Conservation (phyloP, 2,113 vertebrate genomes). For the Catharus bicknelli region DNA sequence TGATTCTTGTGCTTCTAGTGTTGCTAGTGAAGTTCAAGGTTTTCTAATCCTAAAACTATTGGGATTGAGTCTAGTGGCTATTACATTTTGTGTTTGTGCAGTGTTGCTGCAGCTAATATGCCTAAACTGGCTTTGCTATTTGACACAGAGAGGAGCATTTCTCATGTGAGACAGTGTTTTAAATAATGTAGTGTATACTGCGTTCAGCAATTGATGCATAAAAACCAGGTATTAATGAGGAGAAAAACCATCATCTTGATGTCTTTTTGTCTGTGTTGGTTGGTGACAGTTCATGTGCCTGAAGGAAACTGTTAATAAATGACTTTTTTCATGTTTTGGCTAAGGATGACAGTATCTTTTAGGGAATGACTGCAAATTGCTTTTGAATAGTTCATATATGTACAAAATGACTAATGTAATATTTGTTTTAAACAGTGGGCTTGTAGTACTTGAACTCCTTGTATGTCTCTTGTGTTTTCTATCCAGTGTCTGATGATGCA, state of each 20-base stretch:
- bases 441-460: background rate
- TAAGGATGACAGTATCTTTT: background rate
- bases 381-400: background rate
- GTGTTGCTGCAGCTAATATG: background rate
- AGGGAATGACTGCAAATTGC: background rate
- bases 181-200: background rate
- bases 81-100: background rate
- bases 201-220: background rate
- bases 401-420: background rate
- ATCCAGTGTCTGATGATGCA: slow-evolving; percentile 60
- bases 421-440: background rate
- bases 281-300: background rate
- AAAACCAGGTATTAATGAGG: background rate
- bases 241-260: background rate
- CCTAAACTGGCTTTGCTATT: background rate
- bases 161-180: background rate
- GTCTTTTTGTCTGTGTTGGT: background rate
- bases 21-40: background rate
- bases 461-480: background rate
- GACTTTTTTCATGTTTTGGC: background rate
- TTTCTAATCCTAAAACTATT: background rate
- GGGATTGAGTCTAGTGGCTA: background rate
- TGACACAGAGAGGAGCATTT: background rate
- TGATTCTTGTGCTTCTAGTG: background rate
- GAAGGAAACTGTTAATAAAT: background rate